phyloP scores from a whole-genome alignment of 37 sponge, comb jelly and placozoan species.

The Tethya wilhelma region DNA sequence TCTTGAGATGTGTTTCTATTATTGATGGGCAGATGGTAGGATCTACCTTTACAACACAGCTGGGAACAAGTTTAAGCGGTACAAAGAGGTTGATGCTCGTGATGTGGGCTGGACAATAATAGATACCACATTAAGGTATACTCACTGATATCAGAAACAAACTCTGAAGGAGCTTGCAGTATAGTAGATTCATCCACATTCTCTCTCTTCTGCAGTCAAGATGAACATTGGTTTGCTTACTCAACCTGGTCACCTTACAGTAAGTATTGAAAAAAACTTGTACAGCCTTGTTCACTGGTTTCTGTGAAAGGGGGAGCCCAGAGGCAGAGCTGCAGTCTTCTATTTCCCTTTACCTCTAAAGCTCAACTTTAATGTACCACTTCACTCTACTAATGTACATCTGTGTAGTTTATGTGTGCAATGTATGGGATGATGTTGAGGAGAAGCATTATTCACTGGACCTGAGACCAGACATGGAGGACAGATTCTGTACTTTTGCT shows the following conservation, averaged over 20 bases:
- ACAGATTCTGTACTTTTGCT: constrained; percentile 54
- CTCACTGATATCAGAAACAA: neutral
- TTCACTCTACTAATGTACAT: too few relatives aligned
- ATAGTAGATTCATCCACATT: neutral
- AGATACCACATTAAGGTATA: constrained; percentile 62
- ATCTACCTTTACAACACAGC: constrained; percentile 53
- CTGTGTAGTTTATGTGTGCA: constrained; percentile 81
- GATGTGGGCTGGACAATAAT: constrained; percentile 85
- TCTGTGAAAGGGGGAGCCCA: too few relatives aligned
- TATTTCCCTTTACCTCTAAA: neutral
- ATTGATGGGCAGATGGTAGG: constrained; percentile 30
- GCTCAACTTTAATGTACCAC: neutral
- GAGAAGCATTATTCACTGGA: constrained; percentile 47
- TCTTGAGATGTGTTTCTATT: neutral
- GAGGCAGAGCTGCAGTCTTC: neutral
- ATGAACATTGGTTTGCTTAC: constrained; percentile 71
- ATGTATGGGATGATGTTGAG: constrained; percentile 60
- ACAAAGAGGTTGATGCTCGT: constrained; percentile 47
- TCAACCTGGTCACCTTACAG: constrained; percentile 79
- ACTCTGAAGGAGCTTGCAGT: neutral
- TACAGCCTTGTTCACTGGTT: neutral
- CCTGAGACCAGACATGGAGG: constrained; percentile 44
- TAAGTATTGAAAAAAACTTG: too few relatives aligned
- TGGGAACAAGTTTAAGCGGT: constrained; percentile 27
- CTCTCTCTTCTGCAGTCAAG: constrained; percentile 49